Evolutionary conservation across 2,113 vertebrate species (phyloP).

Genomic region (Malurus alboscapulatus): DNA sequence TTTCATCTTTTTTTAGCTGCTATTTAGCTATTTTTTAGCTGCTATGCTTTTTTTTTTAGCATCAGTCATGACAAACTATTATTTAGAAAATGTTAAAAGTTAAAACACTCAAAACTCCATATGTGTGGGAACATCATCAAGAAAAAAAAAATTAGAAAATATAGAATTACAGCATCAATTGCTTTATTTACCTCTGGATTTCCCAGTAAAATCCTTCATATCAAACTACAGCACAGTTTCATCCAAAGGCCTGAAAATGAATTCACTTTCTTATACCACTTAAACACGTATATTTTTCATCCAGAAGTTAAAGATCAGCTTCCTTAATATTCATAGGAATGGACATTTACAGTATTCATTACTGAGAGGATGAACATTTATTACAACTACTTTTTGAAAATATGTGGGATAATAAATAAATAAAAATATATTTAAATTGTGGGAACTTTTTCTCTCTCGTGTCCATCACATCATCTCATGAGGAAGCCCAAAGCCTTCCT

Average conservation of each 20-base stretch:
- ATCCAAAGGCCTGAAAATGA: neutral
- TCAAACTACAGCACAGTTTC: neutral
- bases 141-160: neutral
- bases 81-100: neutral
- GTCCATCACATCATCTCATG: neutral
- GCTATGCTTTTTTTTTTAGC: too few relatives aligned
- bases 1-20: neutral
- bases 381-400: neutral
- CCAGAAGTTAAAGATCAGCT: neutral
- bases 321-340: neutral
- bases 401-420: neutral
- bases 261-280: neutral
- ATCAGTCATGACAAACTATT: neutral
- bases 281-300: fast-evolving
- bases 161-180: neutral
- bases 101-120: neutral
- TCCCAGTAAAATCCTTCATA: neutral
- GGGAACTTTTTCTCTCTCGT: fast-evolving
- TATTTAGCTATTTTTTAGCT: too few relatives aligned
- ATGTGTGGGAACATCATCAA: neutral
- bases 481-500: neutral
- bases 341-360: neutral
- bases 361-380: neutral
- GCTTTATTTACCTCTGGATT: neutral
- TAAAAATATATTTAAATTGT: neutral